Evolutionary conservation across 2,797 vertebrate genomes (phyloP).

Genomic region (Microctenopoma lineatum): DNA sequence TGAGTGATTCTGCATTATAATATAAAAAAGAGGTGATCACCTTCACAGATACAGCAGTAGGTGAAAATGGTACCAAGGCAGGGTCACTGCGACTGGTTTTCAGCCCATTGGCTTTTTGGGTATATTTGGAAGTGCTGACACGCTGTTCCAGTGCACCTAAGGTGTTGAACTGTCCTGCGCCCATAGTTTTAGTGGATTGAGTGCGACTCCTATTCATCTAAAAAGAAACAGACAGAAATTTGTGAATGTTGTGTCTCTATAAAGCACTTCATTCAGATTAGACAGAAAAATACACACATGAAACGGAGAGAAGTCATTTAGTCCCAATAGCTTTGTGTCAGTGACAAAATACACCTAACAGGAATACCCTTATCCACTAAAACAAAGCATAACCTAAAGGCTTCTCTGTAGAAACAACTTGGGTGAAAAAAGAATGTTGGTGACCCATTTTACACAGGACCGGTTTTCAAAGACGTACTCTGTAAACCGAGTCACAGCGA

Average conservation of each 20-base stretch:
- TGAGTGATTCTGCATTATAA: background rate
- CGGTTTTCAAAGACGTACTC: conserved; percentile 34
- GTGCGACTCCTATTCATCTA: conserved; percentile 51
- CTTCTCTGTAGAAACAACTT: conserved; percentile 1
- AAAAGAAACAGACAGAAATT: conserved; percentile 25
- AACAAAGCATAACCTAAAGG: conserved; percentile 5
- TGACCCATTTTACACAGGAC: conserved; percentile 32
- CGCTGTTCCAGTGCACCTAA: conserved; percentile 56
- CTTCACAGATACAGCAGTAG: conserved; percentile 15
- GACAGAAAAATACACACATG: background rate
- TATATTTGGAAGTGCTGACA: conserved; percentile 3
- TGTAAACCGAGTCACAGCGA: conserved; percentile 42
- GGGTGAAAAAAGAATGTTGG: conserved; percentile 3
- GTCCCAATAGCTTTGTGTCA: background rate
- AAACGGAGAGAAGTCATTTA: background rate
- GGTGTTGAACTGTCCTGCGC: conserved; percentile 28
- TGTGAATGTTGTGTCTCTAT: background rate
- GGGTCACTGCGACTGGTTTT: conserved; percentile 74
- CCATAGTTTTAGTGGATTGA: conserved; percentile 38
- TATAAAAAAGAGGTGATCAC: conserved; percentile 37
- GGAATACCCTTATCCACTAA: background rate
- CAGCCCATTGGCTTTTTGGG: conserved; percentile 45
- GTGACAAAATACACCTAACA: background rate
- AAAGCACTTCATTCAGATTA: background rate
- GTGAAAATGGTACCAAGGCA: conserved; percentile 36